Base-by-base conservation (phyloP, 2,888 invertebrate species). In the Phengaris alcon region DNA sequence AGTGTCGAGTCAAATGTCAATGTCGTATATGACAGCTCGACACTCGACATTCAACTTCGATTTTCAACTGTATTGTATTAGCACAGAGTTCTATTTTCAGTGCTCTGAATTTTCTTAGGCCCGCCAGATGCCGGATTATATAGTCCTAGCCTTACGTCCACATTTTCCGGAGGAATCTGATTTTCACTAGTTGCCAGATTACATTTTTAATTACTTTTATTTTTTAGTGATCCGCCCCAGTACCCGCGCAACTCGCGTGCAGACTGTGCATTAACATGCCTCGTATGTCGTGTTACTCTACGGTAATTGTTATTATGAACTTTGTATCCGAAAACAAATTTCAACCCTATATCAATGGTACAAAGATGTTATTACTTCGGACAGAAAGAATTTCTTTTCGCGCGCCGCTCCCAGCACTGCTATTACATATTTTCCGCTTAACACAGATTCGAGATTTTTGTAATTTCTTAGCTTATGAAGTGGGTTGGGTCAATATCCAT, bases 261-360 rank as follows among this genome's bases (percentile, higher is more conserved):
- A 82, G 81, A 79, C 81, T 83, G 81, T 83, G 81, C 84, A 86
- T 88, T 87, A 87, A 81, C 84, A 82, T 82, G 82, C 82, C 82
- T 82, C 82, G 82, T 81, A 81, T 82, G 81, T 78, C 77, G 79
- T 80, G 81, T 82, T 82, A 81, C 81, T 84, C 81, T 79, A 82
- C 81, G 80, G 83, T 87, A 85, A 87, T 86, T 86, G 83, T 81
- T 82, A 82, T 82, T 86, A 85, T 85, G 82, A 85, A 84, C 79
- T 79, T 75, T 48, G 51, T 51, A 57, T 48, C 48, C 48, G 12
- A 74, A 74, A 64, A 22, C 10, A 51, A 75, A 74, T 69, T 68
- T 74, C 57, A 64, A 55, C 76, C 68, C 44, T 78, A 74, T 68
- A 3, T 2, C 12, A 15, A 70, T 12, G 4, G 2, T 1, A 2